These are phyloP conservation scores for Ceyx erithaca DNA, from an alignment of 2,797 vertebrate species.

Conservation along the genomic window DNA sequence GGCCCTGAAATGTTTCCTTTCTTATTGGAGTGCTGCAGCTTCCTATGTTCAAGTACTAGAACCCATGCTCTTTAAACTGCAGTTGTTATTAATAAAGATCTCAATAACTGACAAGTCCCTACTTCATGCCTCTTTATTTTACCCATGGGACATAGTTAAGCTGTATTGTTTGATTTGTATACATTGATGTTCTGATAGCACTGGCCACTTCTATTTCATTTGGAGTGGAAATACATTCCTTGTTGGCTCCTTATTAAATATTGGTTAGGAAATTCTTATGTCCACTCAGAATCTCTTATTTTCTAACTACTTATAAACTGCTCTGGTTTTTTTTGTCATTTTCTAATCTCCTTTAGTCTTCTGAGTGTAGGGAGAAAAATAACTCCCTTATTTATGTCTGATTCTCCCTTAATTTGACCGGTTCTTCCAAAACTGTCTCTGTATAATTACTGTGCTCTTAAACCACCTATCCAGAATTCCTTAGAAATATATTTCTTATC, in stretches of 20 bases:
- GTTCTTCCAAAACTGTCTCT: conserved; percentile 18
- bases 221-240: conserved; percentile 36
- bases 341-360: conserved; percentile 39
- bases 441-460: conserved; percentile 38
- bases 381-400: conserved; percentile 14
- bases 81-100: conserved; percentile 59
- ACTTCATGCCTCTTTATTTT: conserved; percentile 60
- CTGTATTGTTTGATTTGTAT: conserved; percentile 57
- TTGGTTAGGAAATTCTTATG: neutral
- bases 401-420: neutral
- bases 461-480: conserved; percentile 49
- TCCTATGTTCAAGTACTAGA: conserved; percentile 23
- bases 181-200: conserved; percentile 43
- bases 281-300: conserved; percentile 14
- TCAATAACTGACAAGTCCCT: conserved; percentile 64
- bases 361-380: conserved; percentile 19
- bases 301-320: conserved; percentile 6
- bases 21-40: neutral
- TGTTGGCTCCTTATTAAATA: neutral
- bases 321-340: neutral
- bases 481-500: conserved; percentile 66
- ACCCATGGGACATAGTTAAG: conserved; percentile 46
- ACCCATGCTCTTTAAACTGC: neutral
- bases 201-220: conserved; percentile 24
- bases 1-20: neutral